These are phyloP conservation scores for Bergia puertoricense DNA, from an alignment of 92 coral and sea anemone species.

Conservation along the genomic window DNA sequence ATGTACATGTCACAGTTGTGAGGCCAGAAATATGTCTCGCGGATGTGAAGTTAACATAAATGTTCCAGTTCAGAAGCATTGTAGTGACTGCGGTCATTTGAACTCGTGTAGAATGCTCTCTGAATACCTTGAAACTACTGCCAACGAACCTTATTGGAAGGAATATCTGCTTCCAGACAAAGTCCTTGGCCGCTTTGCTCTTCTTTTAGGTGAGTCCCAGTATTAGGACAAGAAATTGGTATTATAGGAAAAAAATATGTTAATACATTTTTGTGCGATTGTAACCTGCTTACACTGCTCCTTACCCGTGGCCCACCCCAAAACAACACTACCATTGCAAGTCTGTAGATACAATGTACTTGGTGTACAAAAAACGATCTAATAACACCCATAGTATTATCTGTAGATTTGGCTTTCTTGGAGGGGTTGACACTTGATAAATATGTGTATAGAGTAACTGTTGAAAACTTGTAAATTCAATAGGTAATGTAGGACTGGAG, in stretches of 20 bases:
- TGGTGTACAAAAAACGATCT: too few species aligned
- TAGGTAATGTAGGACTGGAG: too few species aligned
- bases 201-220: slow-evolving; percentile 81
- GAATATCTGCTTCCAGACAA: slow-evolving; percentile 77
- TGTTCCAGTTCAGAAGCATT: background rate
- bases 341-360: too few species aligned
- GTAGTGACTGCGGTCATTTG: background rate
- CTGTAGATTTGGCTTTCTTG: too few species aligned
- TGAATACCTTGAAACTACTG: slow-evolving; percentile 64
- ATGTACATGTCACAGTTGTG: slow-evolving; percentile 21
- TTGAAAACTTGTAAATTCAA: too few species aligned
- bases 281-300: too few species aligned
- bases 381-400: too few species aligned
- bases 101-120: slow-evolving; percentile 35
- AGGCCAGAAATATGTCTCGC: background rate
- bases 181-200: slow-evolving; percentile 78
- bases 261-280: too few species aligned
- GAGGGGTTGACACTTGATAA: too few species aligned
- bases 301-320: too few species aligned
- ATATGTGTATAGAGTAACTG: too few species aligned
- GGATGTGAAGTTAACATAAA: background rate
- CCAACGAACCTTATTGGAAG: slow-evolving; percentile 48
- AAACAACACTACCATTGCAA: too few species aligned
- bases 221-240: background rate
- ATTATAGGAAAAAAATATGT: background rate